Evolutionary conservation across 2,888 invertebrate species (phyloP), one percentile per base, ranked within the genome.

Genomic region (Caradrina clavipalpis): DNA sequence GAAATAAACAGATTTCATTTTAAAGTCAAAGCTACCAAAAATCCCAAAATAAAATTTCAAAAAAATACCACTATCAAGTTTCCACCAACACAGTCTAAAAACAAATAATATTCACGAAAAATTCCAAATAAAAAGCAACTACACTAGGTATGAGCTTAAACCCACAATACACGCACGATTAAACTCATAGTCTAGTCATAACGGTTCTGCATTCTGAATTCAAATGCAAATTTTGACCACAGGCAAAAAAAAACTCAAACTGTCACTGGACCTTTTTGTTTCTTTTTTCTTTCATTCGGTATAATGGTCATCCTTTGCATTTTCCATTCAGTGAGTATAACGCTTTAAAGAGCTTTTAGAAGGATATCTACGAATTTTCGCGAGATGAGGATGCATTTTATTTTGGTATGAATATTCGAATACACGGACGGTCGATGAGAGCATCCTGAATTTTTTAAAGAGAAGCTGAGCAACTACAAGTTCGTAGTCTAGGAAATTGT

Each of bases 111-210:
- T 63, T 50, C 51, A 56, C 22, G 49, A 54, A 51, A 74, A 62
- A 61, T 49, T 65, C 8, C 50, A 63, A 68, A 75, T 50, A 55
- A 68, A 53, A 55, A 15, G 45, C 51, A 4, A 26, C 51, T 56
- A 53, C 57, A 65, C 56, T 61, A 3, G 26, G 26, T 26, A 62
- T 56, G 73, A 70, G n/a, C 22, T 31, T 70, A 74, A 73, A 69
- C 42, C 53, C 47, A 55, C 67, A 55, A 69, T 58, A 69, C 83
- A 69, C 71, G 68, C 64, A 35, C 78, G 64, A 83, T 82, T 83
- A 75, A 73, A 73, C 73, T 51, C 64, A n/a, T n/a, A n/a, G n/a
- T n/a, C n/a, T n/a, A 26, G 26, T 26, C 26, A 55, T 65, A 67
- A 62, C 78, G 69, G 55, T 66, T 26, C 22, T 60, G 65, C 73